phyloP scores from a whole-genome alignment of 2,113 vertebrate species.

The Onychostruthus taczanowskii region DNA sequence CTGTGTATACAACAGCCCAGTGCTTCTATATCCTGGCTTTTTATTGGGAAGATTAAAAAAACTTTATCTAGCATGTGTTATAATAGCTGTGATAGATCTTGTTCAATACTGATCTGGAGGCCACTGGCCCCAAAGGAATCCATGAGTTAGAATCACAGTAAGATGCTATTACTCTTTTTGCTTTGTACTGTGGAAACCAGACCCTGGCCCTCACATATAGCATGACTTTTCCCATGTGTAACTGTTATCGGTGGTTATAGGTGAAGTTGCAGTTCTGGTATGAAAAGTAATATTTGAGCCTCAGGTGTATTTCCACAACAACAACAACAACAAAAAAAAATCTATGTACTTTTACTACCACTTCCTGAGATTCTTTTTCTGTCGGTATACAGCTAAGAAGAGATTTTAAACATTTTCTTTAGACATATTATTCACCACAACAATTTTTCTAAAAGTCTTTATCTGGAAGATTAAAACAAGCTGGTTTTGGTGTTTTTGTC shows the following conservation, averaged over 20 bases:
- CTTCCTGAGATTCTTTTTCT: neutral
- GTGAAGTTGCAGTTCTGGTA: neutral
- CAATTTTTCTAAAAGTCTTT: neutral
- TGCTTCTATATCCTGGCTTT: neutral
- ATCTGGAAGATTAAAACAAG: neutral
- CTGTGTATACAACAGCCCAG: neutral
- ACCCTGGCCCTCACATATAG: neutral
- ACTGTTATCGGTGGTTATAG: neutral
- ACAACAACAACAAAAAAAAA: neutral
- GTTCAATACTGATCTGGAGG: neutral
- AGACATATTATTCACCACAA: neutral
- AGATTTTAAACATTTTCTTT: neutral
- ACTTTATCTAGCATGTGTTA: neutral
- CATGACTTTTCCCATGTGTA: neutral
- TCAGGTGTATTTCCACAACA: neutral
- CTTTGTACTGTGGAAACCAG: neutral
- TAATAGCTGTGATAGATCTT: neutral
- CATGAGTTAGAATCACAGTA: neutral
- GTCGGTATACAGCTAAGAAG: neutral
- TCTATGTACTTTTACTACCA: neutral
- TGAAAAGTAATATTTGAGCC: neutral
- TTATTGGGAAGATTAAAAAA: neutral
- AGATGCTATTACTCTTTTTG: neutral
- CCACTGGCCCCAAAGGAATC: neutral
- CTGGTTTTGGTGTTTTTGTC: neutral